Evolutionary conservation across 2,113 vertebrate genomes (phyloP).

Genomic region (Axis porcinus): DNA sequence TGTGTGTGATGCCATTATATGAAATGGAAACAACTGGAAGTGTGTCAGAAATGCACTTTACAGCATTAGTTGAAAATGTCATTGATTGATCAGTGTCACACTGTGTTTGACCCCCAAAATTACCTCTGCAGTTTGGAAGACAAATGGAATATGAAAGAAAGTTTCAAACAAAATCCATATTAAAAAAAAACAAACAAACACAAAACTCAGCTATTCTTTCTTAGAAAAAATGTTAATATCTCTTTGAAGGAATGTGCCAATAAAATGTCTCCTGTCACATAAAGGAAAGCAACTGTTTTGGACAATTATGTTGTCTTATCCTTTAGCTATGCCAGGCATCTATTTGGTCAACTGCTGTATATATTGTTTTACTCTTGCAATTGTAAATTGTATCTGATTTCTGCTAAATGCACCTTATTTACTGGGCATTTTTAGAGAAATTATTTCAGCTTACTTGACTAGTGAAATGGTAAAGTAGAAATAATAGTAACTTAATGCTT

Average conservation of each 20-base stretch:
- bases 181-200: not conserved
- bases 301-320: not conserved
- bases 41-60: constrained; percentile 65
- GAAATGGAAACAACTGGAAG: constrained; percentile 60
- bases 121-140: not conserved
- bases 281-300: not conserved
- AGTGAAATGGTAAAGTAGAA: not conserved
- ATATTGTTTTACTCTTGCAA: not conserved
- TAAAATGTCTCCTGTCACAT: not conserved
- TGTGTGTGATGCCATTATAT: constrained; percentile 23
- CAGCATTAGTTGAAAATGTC: constrained; percentile 49
- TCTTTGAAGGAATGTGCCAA: constrained; percentile 10
- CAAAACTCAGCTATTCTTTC: not conserved
- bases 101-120: constrained; percentile 26
- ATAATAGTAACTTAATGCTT: not conserved
- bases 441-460: not conserved
- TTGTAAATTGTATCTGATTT: constrained; percentile 32
- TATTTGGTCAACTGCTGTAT: not conserved
- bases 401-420: not conserved
- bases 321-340: not conserved
- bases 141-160: not conserved
- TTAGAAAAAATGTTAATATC: not conserved
- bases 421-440: constrained; percentile 25
- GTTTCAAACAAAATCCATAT: constrained; percentile 3
- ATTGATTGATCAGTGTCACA: constrained; percentile 53